phyloP scores from a whole-genome alignment of 2,113 vertebrate genomes.

The Pelecanus crispus region DNA sequence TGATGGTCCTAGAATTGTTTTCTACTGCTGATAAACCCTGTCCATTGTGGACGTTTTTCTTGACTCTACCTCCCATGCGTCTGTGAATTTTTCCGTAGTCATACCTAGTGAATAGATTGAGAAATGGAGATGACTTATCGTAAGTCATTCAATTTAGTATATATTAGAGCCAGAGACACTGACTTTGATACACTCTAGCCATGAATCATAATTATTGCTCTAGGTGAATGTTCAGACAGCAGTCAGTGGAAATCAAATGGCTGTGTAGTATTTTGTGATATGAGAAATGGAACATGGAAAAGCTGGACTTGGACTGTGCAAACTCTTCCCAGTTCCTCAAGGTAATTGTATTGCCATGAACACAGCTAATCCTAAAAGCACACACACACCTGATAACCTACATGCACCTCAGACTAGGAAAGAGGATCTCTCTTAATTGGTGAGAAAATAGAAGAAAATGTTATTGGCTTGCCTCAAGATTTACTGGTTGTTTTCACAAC shows the following conservation, averaged over 20 bases:
- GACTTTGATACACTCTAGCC: neutral
- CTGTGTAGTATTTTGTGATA: neutral
- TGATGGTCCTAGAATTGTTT: neutral
- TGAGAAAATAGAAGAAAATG: constrained; percentile 72
- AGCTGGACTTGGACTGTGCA: neutral
- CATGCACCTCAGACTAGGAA: constrained; percentile 41
- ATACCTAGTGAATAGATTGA: neutral
- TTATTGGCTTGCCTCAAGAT: constrained; percentile 59
- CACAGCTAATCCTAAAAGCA: constrained; percentile 51
- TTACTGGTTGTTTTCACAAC: constrained; percentile 75
- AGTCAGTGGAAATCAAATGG: neutral
- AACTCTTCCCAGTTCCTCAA: neutral
- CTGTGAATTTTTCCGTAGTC: neutral
- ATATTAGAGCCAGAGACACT: neutral
- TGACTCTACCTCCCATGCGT: neutral
- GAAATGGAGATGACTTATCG: neutral
- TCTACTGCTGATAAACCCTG: neutral
- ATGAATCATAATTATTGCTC: neutral
- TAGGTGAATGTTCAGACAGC: neutral
- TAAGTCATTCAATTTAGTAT: neutral
- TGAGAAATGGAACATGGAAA: neutral
- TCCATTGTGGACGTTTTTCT: neutral
- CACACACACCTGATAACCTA: constrained; percentile 33
- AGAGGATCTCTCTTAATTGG: constrained; percentile 72
- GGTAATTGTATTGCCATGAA: constrained; percentile 11